Percentiles rank a stretch among this genome's conserved stretches.
These are phyloP conservation scores for Lepus oiostolus DNA, from an alignment of 2,797 vertebrate genomes.

Conservation along the genomic window DNA sequence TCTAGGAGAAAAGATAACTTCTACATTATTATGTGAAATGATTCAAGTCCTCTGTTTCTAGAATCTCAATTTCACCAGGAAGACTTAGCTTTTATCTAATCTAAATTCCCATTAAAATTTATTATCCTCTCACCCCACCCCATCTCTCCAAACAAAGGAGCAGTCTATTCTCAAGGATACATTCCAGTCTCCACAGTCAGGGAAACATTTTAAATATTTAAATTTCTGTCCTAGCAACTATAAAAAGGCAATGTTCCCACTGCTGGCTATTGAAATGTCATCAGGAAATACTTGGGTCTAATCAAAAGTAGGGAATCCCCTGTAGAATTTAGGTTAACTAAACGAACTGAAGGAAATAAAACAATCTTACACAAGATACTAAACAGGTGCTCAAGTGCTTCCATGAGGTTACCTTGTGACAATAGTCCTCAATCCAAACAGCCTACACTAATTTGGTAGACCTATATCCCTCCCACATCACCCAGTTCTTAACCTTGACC, in stretches of 20 bases:
- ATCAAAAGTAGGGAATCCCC: background rate
- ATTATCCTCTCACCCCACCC: background rate
- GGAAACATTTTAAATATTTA: slow-evolving; percentile 52
- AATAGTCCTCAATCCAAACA: background rate
- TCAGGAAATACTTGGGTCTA: background rate
- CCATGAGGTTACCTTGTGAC: background rate
- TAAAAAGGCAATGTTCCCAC: background rate
- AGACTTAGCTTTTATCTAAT: background rate
- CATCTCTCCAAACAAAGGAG: background rate
- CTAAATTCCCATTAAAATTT: background rate
- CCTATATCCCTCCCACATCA: background rate
- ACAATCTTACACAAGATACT: background rate
- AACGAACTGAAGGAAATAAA: background rate
- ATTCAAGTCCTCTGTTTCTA: background rate
- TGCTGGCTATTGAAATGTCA: background rate
- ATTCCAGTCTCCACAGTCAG: slow-evolving; percentile 9
- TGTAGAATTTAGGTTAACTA: background rate
- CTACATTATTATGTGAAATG: background rate
- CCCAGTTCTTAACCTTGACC: background rate
- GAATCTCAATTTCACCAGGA: background rate
- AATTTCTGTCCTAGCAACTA: background rate
- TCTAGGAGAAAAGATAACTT: background rate
- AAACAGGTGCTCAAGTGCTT: background rate
- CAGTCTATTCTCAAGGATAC: background rate
- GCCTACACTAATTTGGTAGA: background rate